Base-by-base conservation (phyloP, 2,113 vertebrate species). In the Suncus etruscus region DNA sequence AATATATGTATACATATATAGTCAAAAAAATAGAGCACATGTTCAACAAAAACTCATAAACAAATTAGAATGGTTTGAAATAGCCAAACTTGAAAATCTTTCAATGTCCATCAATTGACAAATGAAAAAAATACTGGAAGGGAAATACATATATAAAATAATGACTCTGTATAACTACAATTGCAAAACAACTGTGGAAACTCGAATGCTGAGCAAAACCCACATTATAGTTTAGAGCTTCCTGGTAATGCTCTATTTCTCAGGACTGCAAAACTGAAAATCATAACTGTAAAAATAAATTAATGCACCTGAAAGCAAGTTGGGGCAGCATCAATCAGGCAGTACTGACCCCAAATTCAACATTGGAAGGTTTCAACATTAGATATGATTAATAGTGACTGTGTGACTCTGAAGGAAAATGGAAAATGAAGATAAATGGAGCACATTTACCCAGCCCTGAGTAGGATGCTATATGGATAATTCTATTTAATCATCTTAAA, bases 401-500 rank as follows among this genome's bases (percentile, higher is more conserved):
- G 11, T 76, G 39, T 25, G 12, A 74, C 8, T 79, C 10, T 39
- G 25, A 54, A 11, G 27, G 68, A 47, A 83, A 90, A 11, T 54
- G 63, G 11, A 51, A 39, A 58, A 24, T 0, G 5, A 22, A 18
- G 45, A 16, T 39, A 9, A 29, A 16, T 47, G n/a, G 10, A 45
- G 14, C 29, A 79, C 27, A n/a, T 83, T 69, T 76, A 18, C 16
- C 39, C 31, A 70, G 18, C 8, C 61, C n/a, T 66, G 3, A 86
- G 24, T 31, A 87, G 31, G 1, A 68, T 29, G 20, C 58, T 61
- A 0, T 58, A 31, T 54, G 61, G 27, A 2, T 11, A 72, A 68
- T 63, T 18, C 47, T 25, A 18, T 12, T 80, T 66, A 79, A 79
- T 74, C 39, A 78, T 72, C 25, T 50, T 81, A 58, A 88, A 91